These are phyloP conservation scores for Chalcis sispes DNA, from an alignment of 2,888 invertebrate species.

Conservation along the genomic window DNA sequence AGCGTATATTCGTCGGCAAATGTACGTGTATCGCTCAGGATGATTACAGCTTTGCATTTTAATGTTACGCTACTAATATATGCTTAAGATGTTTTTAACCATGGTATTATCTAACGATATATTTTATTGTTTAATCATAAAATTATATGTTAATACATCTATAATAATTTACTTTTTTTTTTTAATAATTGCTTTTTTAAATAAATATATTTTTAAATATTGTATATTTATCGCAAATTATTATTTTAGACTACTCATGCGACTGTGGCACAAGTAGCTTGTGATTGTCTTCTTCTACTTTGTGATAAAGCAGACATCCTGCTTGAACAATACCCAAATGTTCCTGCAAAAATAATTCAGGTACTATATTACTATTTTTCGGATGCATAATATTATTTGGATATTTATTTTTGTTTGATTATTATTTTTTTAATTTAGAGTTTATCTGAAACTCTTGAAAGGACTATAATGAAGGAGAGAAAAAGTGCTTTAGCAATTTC, in stretches of 20 bases:
- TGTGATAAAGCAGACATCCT: constrained; percentile 88
- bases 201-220: constrained; percentile 6
- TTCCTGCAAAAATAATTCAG: constrained; percentile 81
- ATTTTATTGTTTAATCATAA: neutral
- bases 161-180: neutral
- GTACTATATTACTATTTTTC: constrained; percentile 68
- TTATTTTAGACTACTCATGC: constrained; percentile 70
- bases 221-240: constrained; percentile 38
- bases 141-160: neutral
- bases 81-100: constrained; percentile 38
- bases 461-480: constrained; percentile 76
- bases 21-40: constrained; percentile 45
- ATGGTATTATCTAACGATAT: constrained; percentile 23
- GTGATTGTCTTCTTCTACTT: constrained; percentile 86
- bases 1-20: constrained; percentile 48
- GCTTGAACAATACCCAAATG: constrained; percentile 84
- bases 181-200: constrained; percentile 3
- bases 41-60: constrained; percentile 32
- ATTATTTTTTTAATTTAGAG: constrained; percentile 69
- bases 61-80: constrained; percentile 30
- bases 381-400: constrained; percentile 1
- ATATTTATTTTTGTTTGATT: constrained; percentile 18
- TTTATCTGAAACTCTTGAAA: constrained; percentile 77
- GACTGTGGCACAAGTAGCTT: constrained; percentile 89
- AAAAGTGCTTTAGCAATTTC: constrained; percentile 84